Conservation (phyloP, 2,888 invertebrate species). For the Liodrosophila aerea region DNA sequence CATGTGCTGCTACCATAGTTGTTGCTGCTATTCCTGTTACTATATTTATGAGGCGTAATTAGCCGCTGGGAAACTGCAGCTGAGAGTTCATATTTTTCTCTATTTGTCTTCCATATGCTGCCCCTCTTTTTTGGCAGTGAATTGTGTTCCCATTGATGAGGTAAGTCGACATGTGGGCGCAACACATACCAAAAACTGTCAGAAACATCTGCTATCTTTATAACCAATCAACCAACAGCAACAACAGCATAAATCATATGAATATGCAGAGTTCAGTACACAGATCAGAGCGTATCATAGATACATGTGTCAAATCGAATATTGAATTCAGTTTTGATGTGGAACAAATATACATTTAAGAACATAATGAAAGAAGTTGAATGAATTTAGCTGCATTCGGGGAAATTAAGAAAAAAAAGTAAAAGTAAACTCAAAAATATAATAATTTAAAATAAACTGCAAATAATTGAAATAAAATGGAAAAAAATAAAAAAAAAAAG, state of each 20-base stretch:
- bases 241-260: background rate
- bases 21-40: slow-evolving; percentile 23
- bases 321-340: no score
- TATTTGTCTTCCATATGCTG: slow-evolving; percentile 6
- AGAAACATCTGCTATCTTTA: slow-evolving; percentile 35
- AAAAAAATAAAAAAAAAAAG: no score
- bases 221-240: slow-evolving; percentile 7
- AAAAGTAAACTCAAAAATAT: no score
- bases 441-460: no score
- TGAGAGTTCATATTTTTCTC: slow-evolving; percentile 43
- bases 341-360: no score
- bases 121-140: slow-evolving; percentile 23
- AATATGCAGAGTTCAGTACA: background rate
- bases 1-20: slow-evolving; percentile 21
- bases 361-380: no score
- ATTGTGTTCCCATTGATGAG: slow-evolving; percentile 35
- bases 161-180: slow-evolving; percentile 42
- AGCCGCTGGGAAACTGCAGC: slow-evolving; percentile 44
- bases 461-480: no score
- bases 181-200: slow-evolving; percentile 21
- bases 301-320: no score
- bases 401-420: no score
- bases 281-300: background rate
- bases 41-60: slow-evolving; percentile 65
- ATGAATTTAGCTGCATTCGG: no score